These are phyloP conservation scores for Brachionus sp. DNA, from an alignment of 1,140 invertebrate species.

Conservation along the genomic window DNA sequence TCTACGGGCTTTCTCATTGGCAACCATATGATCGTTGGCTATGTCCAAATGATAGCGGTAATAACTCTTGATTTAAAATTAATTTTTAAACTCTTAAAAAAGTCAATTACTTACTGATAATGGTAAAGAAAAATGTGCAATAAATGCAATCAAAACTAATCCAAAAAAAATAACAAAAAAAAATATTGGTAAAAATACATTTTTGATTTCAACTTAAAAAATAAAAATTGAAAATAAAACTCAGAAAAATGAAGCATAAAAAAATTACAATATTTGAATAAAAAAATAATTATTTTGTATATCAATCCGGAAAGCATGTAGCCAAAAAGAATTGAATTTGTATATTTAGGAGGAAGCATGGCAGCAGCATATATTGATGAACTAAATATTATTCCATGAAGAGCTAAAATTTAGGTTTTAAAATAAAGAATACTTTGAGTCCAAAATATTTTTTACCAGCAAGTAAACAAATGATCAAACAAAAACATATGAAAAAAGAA, in stretches of 20 bases:
- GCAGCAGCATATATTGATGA: conserved; percentile 30
- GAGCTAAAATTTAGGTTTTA: not conserved
- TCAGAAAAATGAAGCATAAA: not conserved
- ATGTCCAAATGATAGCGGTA: conserved; percentile 33
- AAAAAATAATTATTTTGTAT: not conserved
- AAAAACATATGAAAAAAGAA: conserved; percentile 41
- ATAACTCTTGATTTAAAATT: not conserved
- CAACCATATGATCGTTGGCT: not conserved
- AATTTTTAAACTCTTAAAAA: not conserved
- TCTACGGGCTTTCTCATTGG: not conserved
- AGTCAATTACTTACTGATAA: conserved; percentile 8
- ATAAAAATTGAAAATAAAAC: not conserved
- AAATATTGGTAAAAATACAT: not conserved
- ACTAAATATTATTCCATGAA: conserved; percentile 34
- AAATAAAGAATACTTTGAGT: not conserved
- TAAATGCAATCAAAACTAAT: conserved; percentile 18
- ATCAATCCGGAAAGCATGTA: not conserved
- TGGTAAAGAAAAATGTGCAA: conserved; percentile 40
- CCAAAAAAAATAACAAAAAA: conserved; percentile 33
- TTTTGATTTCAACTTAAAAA: conserved; percentile 16
- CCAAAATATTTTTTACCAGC: conserved; percentile 2
- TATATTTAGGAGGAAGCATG: conserved; percentile 22
- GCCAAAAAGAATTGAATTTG: not conserved
- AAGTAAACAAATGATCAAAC: not conserved
- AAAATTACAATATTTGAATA: not conserved